Evolutionary conservation across 2,888 invertebrate species (phyloP), one percentile per base, ranked within the genome.

Genomic region (Beris morrisii): DNA sequence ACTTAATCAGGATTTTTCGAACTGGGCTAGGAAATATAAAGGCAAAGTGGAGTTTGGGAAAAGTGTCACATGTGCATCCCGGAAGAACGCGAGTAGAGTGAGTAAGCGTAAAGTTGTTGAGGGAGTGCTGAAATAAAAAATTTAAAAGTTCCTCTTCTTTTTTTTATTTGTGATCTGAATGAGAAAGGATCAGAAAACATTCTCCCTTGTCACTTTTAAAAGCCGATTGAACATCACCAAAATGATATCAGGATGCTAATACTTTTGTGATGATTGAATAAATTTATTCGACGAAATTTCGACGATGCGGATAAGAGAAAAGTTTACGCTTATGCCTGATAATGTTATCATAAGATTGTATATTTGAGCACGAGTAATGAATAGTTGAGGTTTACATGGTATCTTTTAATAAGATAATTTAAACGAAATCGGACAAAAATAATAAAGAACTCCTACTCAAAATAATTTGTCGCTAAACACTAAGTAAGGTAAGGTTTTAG

Each of bases 1-100:
- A 61, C 61, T 61, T 61, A 61, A 61, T 61, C 61, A 52, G 52
- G 52, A 50, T 38, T 52, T 38, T 12, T 30, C 5, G 32, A 54
- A 15, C 6, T 43, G 46, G 30, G 58, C 11, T n/a, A 31, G 31
- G 31, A 30, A 54, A n/a, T 15, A 56, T 13, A 32, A 46, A 13
- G 52, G 54, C 44, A 65, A 80, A 80, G 79, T 79, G 79, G 77
- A 79, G 79, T 80, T 80, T 80, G 80, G 80, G 80, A 80, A 80
- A 76, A 77, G 74, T 75, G 77, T 69, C 80, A 80, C 79, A 77
- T 80, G 80, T 72, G 74, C 74, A 75, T 78, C 75, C 74, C 76
- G 76, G 7, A 9, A 38, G 9, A 38, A 28, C 12, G 13, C 45
- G 44, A 63, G 69, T 71, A 22, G 22, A 59, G 50, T 13, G 61